Evolutionary conservation across 2,113 vertebrate species (phyloP).

Genomic region (Misgurnus anguillicaudatus): DNA sequence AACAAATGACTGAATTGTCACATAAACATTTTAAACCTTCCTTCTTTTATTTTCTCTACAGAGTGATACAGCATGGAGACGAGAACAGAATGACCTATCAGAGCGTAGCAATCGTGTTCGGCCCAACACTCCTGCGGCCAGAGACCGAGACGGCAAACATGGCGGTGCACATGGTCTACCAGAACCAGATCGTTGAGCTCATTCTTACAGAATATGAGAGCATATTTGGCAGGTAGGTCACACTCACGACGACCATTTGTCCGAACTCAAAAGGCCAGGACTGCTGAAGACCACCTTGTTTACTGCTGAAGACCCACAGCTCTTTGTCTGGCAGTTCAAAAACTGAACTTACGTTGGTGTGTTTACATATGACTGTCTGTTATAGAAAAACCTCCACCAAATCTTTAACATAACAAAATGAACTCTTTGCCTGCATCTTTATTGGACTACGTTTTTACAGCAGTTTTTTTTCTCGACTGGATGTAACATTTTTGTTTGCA

Average conservation of each 20-base stretch:
- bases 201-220: slow-evolving; percentile 88
- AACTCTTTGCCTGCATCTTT: background rate
- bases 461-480: background rate
- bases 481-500: background rate
- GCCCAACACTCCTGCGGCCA: slow-evolving; percentile 91
- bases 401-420: background rate
- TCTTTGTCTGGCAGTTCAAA: slow-evolving; percentile 2
- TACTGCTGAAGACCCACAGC: background rate
- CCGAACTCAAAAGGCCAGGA: slow-evolving; percentile 1
- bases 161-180: slow-evolving; percentile 94
- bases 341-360: slow-evolving; percentile 7
- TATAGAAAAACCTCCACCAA: slow-evolving; percentile 1
- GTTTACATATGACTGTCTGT: background rate
- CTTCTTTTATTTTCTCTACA: slow-evolving; percentile 57
- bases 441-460: background rate
- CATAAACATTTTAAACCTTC: background rate
- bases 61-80: slow-evolving; percentile 90
- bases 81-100: slow-evolving; percentile 95
- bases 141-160: slow-evolving; percentile 92
- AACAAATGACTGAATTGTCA: background rate
- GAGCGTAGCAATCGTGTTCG: slow-evolving; percentile 94
- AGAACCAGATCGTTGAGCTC: slow-evolving; percentile 97
- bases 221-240: slow-evolving; percentile 81
- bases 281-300: background rate
- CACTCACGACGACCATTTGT: slow-evolving; percentile 18